Percentiles rank a stretch among this genome's conserved stretches.
phyloP scores from a whole-genome alignment of 2,888 invertebrate species.

The Heliconius ismenius region DNA sequence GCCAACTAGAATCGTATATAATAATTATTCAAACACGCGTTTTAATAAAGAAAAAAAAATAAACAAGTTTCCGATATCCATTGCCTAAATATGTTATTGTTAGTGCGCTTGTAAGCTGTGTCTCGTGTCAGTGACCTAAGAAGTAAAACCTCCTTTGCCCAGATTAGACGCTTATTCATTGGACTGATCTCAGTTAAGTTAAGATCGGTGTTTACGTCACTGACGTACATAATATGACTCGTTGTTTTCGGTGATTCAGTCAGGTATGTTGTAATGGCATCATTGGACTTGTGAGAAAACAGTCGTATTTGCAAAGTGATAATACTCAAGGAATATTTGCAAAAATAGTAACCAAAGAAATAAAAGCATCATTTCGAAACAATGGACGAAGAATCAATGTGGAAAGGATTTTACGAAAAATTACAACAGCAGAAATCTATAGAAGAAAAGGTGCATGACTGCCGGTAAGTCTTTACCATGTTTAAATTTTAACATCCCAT shows the following conservation, averaged over 20 bases:
- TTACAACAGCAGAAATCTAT: conserved; percentile 83
- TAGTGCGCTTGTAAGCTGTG: not conserved
- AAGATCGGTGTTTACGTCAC: conserved; percentile 68
- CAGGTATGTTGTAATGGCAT: conserved; percentile 58
- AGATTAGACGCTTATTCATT: conserved; percentile 52
- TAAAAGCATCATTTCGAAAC: conserved; percentile 34
- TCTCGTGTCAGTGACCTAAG: conserved; percentile 59
- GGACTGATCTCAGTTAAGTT: conserved; percentile 52
- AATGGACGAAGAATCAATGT: conserved; percentile 89
- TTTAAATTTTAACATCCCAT: not conserved
- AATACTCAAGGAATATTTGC: not conserved
- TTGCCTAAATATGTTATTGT: conserved; percentile 1
- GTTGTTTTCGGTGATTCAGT: conserved; percentile 68
- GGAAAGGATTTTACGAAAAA: conserved; percentile 88
- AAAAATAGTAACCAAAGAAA: not conserved
- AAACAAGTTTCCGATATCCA: not conserved
- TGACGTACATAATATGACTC: conserved; percentile 65
- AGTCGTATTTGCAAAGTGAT: not conserved
- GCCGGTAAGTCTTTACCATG: conserved; percentile 76
- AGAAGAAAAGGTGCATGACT: conserved; percentile 85
- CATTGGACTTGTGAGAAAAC: not conserved
- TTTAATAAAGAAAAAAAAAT: conserved; percentile 26
- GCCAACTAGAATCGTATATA: conserved; percentile 45
- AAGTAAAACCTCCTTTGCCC: conserved; percentile 47
- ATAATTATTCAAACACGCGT: conserved; percentile 28